Base-by-base conservation (phyloP, 2,888 invertebrate species). In the Byasa hedistus region DNA sequence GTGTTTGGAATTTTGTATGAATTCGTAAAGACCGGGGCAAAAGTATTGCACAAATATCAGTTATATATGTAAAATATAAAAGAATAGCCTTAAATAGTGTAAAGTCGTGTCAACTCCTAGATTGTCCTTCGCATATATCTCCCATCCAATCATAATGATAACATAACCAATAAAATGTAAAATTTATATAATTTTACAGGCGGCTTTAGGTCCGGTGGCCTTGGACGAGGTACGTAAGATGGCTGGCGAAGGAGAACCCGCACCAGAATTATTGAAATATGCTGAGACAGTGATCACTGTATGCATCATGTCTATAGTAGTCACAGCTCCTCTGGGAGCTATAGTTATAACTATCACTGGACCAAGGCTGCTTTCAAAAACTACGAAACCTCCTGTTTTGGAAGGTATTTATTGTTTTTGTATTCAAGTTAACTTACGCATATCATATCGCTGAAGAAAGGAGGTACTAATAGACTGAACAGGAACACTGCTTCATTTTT, bases 321-420 rank as follows among this genome's bases (percentile, higher is more conserved):
- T 98, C 68, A 97, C 97, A 0, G 97, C 97, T 0, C 97, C 98
- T 0, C 90, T 96, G 1, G 97, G 97, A 0, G 97, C 97, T 21
- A 95, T 97, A 69, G 85, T 97, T 65, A 97, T 97, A 71, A 95
- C 96, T 0, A 80, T 97, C n/a, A 91, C 94, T 0, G 97, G 97
- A 0, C 95, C 96, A 0, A 93, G 94, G 68, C 91, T 97, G 15
- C 91, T 97, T 32, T 96, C 95, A 23, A 96, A 96, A 85, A 96
- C 96, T 0, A 94, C 94, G 65, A 93, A 94, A 70, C 95, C 95
- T 1, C 94, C 94, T 69, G 89, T 93, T 59, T 79, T 94, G 65
- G 94, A 94, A 86, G 95, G 95, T 93, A 87, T 75, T 70, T 27
- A 61, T 32, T 51, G n/a, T 51, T 51, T 51, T n/a, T 51, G 21